Evolutionary conservation across 2,113 vertebrate species (phyloP), one percentile per base, ranked within the genome.

Genomic region (Coptodon bakossiorum): DNA sequence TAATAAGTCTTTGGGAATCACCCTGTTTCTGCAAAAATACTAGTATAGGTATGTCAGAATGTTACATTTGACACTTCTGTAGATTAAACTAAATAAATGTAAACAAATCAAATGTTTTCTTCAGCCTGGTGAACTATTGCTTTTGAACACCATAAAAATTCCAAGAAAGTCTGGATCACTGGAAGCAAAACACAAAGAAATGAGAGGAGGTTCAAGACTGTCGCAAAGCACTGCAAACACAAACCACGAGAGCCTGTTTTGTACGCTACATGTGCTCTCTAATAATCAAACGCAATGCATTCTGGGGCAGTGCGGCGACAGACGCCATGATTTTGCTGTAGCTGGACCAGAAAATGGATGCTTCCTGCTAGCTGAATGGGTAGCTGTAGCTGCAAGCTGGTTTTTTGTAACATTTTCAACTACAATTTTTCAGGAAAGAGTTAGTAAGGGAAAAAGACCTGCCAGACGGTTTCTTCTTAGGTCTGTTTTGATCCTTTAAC

Each of bases 271-370:
- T 52, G 71, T 78, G 71, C 45, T 19, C 27, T 31, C 71, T 50
- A 19, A 50, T 31, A 19, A 50, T 31, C 43, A 50, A 9, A 52
- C 76, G 92, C 93, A 93, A 86, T 80, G 93, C 84, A 93, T 93
- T 89, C 2, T 92, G 93, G 92, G 92, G 19, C 61, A 45, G 31
- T 53, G 81, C 68, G 48, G 50, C 53, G 81, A 79, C 80, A 61
- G 93, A 54, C 93, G 93, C 92, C 94, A 95, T 95, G 93, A 92
- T 93, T 94, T 80, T 85, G 9, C 84, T 54, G 53, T 54, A 83
- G 80, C 82, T 27, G 50, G 29, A 89, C 19, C 40, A 95, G 93
- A 95, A 95, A 93, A 95, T 95, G 93, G 92, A 93, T 22, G 90
- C 81, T 90, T 81, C n/a, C 48, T 84, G 50, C 68, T 66, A 83